Base-by-base conservation (phyloP, 2,888 invertebrate genomes). In the Limnephilus marmoratus region DNA sequence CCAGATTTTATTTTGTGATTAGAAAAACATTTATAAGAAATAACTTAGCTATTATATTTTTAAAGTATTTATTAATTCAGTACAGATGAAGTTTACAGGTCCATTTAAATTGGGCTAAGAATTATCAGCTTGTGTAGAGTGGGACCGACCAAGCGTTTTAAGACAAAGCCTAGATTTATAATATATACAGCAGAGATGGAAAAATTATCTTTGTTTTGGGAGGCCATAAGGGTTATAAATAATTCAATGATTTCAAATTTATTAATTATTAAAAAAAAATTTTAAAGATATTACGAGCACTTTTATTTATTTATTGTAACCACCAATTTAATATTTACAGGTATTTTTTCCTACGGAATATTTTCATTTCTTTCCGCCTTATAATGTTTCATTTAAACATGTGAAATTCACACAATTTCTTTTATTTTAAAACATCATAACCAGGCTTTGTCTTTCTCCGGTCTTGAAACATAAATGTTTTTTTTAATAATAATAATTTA, bases 121-220 rank as follows among this genome's bases (percentile, higher is more conserved):
- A 83, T 80, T 37, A 89, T 41, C 81, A 80, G 88, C 29, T 80
- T 37, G 81, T 89, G 88, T 80, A 18, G 29, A 80, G 37, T 88
- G 88, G 81, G 81, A 41, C 80, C 80, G 80, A 89, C 88, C 81
- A 89, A 89, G 88, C 81, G 4, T 89, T 37, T n/a, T 24, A 81
- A 89, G 81, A 89, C 88, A 89, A 81, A 89, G 81, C 45, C 80
- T 80, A 68, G 24, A 24, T 24, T 68, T 68, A 68, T 68, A 11
- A 45, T 45, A 45, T 45, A 45, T 45, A 68, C 24, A 68, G 18
- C 24, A n/a, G 24, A 68, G 7, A 68, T 68, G 24, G 68, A 24
- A 68, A n/a, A 18, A 24, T 4, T 24, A 24, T 68, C 68, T 68
- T 68, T 24, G 24, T 53, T 49, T 49, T 49, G 15, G 15, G 13